Conservation (phyloP, 2,888 invertebrate genomes). For the Zonitis immaculata region DNA sequence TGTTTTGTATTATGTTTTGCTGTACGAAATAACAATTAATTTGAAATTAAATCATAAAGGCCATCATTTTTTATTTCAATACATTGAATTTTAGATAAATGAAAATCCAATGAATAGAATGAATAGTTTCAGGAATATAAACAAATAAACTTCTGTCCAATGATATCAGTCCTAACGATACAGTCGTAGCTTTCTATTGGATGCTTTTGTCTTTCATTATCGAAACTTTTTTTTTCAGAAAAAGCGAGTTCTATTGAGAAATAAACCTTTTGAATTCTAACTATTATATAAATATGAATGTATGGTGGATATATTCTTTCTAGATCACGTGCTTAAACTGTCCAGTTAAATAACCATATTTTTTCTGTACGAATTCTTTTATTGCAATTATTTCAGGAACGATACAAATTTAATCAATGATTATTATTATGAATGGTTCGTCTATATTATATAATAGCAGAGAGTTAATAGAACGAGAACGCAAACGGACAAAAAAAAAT, state of each 20-base stretch:
- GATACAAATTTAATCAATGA: background rate
- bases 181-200: constrained; percentile 12
- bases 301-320: background rate
- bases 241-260: background rate
- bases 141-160: constrained; percentile 12
- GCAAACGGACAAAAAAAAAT: too few species aligned
- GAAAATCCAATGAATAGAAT: constrained; percentile 7
- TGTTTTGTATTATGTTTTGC: too few species aligned
- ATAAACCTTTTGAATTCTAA: background rate
- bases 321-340: background rate
- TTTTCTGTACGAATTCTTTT: too few species aligned
- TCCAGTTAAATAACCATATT: too few species aligned
- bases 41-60: too few species aligned
- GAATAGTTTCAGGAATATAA: constrained; percentile 11
- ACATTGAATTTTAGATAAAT: background rate
- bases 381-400: background rate
- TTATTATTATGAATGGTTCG: background rate
- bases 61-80: background rate
- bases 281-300: too few species aligned
- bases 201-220: constrained; percentile 10
- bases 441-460: too few species aligned
- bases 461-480: background rate
- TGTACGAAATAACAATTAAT: too few species aligned
- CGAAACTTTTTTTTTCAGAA: constrained; percentile 8
- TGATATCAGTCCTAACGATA: constrained; percentile 8